Evolutionary conservation across 2,113 vertebrate species (phyloP).

Genomic region (Myrmecophaga tridactyla): DNA sequence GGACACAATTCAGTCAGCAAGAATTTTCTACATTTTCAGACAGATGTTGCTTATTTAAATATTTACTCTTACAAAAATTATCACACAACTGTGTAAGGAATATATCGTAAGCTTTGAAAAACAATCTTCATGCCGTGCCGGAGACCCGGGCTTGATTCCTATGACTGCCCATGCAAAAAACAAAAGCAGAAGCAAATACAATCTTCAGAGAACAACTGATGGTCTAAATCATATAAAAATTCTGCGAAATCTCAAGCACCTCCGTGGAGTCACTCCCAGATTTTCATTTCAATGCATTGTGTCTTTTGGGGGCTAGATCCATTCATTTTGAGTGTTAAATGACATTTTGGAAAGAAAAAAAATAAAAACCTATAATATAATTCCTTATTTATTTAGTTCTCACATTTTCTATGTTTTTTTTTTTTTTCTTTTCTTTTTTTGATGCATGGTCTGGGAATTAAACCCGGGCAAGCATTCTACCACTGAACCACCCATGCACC

Average conservation of each 20-base stretch:
- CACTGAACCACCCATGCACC: too few species aligned
- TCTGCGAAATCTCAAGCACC: not conserved
- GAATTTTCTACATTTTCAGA: not conserved
- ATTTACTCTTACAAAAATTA: conserved; percentile 33
- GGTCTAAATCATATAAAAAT: not conserved
- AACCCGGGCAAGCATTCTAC: too few species aligned
- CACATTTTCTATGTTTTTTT: not conserved
- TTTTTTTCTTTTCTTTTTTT: too few species aligned
- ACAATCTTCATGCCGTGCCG: too few species aligned
- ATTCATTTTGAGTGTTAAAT: not conserved
- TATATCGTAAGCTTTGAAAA: not conserved
- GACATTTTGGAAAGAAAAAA: not conserved
- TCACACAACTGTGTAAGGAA: not conserved
- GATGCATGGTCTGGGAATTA: too few species aligned
- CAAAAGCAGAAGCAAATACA: too few species aligned
- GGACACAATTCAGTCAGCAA: not conserved
- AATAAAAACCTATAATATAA: not conserved
- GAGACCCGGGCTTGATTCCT: too few species aligned
- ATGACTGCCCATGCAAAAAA: too few species aligned
- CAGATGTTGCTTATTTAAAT: conserved; percentile 10
- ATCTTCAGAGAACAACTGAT: not conserved
- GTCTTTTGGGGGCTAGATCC: not conserved
- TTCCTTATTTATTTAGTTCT: not conserved
- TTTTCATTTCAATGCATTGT: not conserved
- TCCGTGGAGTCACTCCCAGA: not conserved